phyloP scores from a whole-genome alignment of 2,113 vertebrate species.

The Mormyrus iriodes region DNA sequence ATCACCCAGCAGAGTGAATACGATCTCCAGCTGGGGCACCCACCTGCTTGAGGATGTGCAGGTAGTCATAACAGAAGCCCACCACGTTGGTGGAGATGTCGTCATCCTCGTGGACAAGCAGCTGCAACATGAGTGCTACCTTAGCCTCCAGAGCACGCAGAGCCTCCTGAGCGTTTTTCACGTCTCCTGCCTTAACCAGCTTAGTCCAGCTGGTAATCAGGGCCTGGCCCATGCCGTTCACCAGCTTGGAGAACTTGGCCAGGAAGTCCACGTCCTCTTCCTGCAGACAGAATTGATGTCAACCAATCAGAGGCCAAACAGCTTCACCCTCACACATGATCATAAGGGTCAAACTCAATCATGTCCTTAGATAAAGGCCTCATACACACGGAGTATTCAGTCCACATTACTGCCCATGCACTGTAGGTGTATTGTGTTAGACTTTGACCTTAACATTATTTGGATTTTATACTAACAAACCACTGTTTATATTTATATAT shows the following conservation, averaged over 20 bases:
- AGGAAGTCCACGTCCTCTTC: slow-evolving; percentile 98
- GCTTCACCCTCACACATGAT: neutral
- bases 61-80: slow-evolving; percentile 95
- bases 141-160: slow-evolving; percentile 85
- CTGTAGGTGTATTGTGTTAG: neutral
- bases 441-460: neutral
- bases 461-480: neutral
- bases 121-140: slow-evolving; percentile 82
- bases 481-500: too few relatives aligned
- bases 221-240: slow-evolving; percentile 98
- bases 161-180: slow-evolving; percentile 74
- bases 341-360: neutral
- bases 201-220: slow-evolving; percentile 93
- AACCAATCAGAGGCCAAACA: neutral
- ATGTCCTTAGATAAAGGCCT: neutral
- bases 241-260: slow-evolving; percentile 90
- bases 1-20: neutral
- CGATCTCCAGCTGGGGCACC: neutral
- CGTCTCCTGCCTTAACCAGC: slow-evolving; percentile 73
- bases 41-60: slow-evolving; percentile 96
- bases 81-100: slow-evolving; percentile 96
- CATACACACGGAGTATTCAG: neutral
- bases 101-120: slow-evolving; percentile 89
- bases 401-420: neutral
- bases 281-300: slow-evolving; percentile 44